These are phyloP conservation scores for Peromyscus eremicus DNA, from an alignment of 2,797 vertebrate genomes.

Conservation along the genomic window DNA sequence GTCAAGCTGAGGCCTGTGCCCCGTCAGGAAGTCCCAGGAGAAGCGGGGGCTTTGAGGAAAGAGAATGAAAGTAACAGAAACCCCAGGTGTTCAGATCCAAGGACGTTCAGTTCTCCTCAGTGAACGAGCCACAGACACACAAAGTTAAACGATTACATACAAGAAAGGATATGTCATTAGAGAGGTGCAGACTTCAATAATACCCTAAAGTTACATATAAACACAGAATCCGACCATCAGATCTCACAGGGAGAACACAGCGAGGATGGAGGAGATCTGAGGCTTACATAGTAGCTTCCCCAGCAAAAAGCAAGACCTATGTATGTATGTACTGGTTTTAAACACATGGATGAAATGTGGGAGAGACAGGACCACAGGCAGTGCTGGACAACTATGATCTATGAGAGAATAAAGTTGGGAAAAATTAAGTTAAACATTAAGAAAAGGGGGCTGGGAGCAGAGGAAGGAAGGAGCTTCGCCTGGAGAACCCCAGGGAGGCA, in stretches of 20 bases:
- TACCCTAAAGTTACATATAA: background rate
- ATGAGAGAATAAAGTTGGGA: background rate
- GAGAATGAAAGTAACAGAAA: background rate
- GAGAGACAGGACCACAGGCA: background rate
- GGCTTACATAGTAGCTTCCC: background rate
- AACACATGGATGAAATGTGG: background rate
- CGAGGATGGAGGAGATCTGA: background rate
- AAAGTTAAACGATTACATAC: background rate
- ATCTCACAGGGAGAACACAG: background rate
- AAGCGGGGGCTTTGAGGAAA: background rate
- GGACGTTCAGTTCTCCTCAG: background rate
- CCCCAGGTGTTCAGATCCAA: background rate
- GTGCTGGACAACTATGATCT: accelerated
- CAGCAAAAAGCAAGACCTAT: background rate
- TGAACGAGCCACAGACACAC: background rate
- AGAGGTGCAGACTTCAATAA: background rate
- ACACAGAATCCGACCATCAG: background rate
- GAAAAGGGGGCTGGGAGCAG: background rate
- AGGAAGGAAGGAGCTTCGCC: background rate
- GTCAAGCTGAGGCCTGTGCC: background rate
- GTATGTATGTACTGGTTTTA: background rate
- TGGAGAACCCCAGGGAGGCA: background rate
- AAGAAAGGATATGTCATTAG: background rate
- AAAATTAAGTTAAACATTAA: background rate
- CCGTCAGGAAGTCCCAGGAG: background rate